These are phyloP conservation scores for Lasioglossum morio DNA, from an alignment of 2,888 invertebrate genomes.

Conservation along the genomic window DNA sequence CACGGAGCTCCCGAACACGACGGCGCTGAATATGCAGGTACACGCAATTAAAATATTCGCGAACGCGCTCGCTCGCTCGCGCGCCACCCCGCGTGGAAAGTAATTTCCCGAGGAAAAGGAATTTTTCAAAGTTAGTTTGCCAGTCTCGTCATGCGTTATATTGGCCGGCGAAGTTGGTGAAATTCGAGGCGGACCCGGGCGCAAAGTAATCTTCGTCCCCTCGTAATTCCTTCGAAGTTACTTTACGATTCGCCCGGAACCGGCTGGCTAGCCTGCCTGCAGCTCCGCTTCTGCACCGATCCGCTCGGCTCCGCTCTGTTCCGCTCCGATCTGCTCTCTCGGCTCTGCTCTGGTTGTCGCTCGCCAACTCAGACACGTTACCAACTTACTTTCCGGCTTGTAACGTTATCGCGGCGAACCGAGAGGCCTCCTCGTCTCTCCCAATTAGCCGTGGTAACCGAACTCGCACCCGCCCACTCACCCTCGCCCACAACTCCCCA, in stretches of 20 bases:
- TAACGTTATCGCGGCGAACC: conserved; percentile 65
- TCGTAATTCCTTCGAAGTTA: conserved; percentile 69
- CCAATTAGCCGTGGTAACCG: conserved; percentile 58
- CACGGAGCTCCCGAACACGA: not conserved
- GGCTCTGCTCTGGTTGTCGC: conserved; percentile 16
- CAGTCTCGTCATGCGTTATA: conserved; percentile 28
- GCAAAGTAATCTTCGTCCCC: conserved; percentile 59
- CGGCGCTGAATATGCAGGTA: conserved; percentile 28
- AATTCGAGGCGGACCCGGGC: conserved; percentile 40
- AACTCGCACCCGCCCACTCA: conserved; percentile 29
- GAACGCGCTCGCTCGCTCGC: not conserved
- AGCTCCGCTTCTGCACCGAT: not conserved
- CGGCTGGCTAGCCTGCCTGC: not conserved
- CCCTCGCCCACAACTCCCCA: not conserved
- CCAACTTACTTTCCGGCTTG: conserved; percentile 69
- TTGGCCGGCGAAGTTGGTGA: conserved; percentile 38
- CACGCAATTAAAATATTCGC: conserved; percentile 40
- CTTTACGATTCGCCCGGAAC: conserved; percentile 61
- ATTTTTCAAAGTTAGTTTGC: conserved; percentile 42
- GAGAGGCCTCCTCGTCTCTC: conserved; percentile 23
- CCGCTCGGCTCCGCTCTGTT: not conserved
- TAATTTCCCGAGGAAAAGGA: conserved; percentile 36
- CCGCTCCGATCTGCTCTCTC: not conserved
- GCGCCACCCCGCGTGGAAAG: conserved; percentile 2
- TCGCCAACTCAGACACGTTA: conserved; percentile 31